Evolutionary conservation across 2,888 invertebrate species (phyloP), one percentile per base, ranked within the genome.

Genomic region (Lasioglossum morio): DNA sequence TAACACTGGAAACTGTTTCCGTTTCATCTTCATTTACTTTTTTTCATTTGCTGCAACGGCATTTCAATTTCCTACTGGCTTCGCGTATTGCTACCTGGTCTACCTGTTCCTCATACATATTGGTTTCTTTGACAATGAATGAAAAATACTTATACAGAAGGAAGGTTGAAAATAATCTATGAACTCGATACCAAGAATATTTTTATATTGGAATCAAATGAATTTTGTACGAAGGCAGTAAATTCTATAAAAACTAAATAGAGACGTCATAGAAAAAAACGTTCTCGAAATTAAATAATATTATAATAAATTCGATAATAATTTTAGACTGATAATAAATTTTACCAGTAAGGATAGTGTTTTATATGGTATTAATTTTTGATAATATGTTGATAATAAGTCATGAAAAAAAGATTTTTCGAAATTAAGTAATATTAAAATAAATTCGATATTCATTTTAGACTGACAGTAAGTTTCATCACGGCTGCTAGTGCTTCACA

Each of bases 1-100:
- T 63, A 63, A 30, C 63, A 30, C 63, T 63, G 63, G 14, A 73
- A 77, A 83, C 82, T 83, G 79, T 84, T 88, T 77, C 81, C 85
- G 78, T 83, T 77, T 79, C 30, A 63, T 30, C 63, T 63, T 63
- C 63, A 63, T 63, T 63, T 63, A 30, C 30, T 30, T 30, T 63
- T 63, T 63, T 63, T 34, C 30, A 63, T 63, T 63, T 63, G 30
- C 30, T 63, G 63, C 30, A 30, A 63, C 30, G 63, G 63, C 30
- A 30, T 34, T 63, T 63, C 63, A 63, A 63, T 63, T 63, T 63
- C 16, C 63, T 63, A 16, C 63, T 34, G 30, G 63, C 19, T 63
- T 34, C 30, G 1, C 3, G 8, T 16, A 63, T 27, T 63, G 30
- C 30, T 19, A 63, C 30, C 3, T 16, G 30, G 63, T 63, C 63